Conservation (phyloP, 2,888 invertebrate species). For the Hermaeophaga mercurialis region DNA sequence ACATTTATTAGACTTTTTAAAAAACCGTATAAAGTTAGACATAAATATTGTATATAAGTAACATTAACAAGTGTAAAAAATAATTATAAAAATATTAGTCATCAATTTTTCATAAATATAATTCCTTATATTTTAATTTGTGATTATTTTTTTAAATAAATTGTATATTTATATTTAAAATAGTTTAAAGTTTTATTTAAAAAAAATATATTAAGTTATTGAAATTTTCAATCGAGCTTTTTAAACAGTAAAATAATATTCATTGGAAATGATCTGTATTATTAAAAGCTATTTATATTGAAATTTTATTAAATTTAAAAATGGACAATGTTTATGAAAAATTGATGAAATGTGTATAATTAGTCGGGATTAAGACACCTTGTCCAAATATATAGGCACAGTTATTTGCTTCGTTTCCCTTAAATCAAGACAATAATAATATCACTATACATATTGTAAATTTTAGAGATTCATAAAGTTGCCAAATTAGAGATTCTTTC, state of each 20-base stretch:
- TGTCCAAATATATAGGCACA: conserved; percentile 19
- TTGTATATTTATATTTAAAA: too few relatives aligned
- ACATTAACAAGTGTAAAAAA: conserved; percentile 24
- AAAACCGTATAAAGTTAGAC: conserved; percentile 18
- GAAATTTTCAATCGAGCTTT: too few relatives aligned
- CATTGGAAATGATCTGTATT: not conserved
- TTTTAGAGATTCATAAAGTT: conserved; percentile 5
- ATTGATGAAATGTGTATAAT: conserved; percentile 16
- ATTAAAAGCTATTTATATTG: not conserved
- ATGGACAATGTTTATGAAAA: conserved; percentile 11
- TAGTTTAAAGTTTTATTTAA: too few relatives aligned
- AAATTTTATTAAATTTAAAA: conserved; percentile 3
- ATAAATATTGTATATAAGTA: conserved; percentile 21
- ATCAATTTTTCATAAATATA: conserved; percentile 20
- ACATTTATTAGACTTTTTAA: not conserved
- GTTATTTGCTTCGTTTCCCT: conserved; percentile 1
- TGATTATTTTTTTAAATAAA: too few relatives aligned
- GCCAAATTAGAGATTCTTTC: not conserved
- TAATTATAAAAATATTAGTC: conserved; percentile 20
- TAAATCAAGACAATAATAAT: conserved; percentile 1
- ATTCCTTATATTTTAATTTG: too few relatives aligned
- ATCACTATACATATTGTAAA: conserved; percentile 3
- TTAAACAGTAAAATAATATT: too few relatives aligned
- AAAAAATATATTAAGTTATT: too few relatives aligned
- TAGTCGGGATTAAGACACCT: conserved; percentile 15